These are phyloP conservation scores for Agonopterix arenella DNA, from an alignment of 2,888 invertebrate species.

Conservation along the genomic window DNA sequence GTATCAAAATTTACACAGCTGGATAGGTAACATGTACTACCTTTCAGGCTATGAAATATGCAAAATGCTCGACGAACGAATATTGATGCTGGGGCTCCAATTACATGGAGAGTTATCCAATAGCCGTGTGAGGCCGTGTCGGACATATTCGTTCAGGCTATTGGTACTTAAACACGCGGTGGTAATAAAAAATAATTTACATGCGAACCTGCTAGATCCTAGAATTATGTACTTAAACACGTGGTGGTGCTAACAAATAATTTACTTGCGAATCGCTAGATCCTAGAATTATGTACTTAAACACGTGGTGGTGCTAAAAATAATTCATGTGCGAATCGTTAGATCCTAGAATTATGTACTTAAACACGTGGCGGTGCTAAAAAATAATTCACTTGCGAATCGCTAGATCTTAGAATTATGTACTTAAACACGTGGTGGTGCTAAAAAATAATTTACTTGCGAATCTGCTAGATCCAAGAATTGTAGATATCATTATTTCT, in stretches of 20 bases:
- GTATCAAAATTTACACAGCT: neutral
- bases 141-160: constrained; percentile 14
- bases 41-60: constrained; percentile 40
- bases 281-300: neutral
- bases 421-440: neutral
- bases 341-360: neutral
- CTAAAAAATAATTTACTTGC: neutral
- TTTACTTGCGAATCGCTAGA: too few relatives aligned
- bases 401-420: too few relatives aligned
- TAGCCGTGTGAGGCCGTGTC: constrained; percentile 17
- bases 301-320: neutral
- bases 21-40: neutral
- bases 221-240: too few relatives aligned
- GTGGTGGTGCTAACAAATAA: too few relatives aligned
- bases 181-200: neutral
- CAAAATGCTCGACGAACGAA: constrained; percentile 39
- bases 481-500: too few relatives aligned
- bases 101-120: constrained; percentile 36
- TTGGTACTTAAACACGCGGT: neutral
- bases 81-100: constrained; percentile 46
- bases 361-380: neutral
- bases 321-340: neutral
- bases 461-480: too few relatives aligned
- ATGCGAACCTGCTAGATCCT: too few relatives aligned
- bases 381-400: neutral